These are phyloP conservation scores for Crossocerus cetratus DNA, from an alignment of 2,888 invertebrate genomes.

Conservation along the genomic window DNA sequence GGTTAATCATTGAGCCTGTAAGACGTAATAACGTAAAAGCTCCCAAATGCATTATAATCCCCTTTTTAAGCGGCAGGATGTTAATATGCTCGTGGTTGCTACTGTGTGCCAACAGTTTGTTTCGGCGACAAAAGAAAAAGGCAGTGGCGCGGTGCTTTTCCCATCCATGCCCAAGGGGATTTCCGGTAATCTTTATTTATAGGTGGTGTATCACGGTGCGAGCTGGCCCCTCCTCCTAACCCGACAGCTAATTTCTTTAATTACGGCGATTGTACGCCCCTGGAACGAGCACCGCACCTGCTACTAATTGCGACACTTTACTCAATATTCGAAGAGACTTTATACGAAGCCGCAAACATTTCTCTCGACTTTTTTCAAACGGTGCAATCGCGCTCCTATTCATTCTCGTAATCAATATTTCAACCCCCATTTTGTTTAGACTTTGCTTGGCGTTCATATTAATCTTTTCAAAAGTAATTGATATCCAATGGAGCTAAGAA, in stretches of 20 bases:
- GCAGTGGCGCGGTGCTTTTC: too few species aligned
- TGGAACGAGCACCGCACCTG: constrained; percentile 33
- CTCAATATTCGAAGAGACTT: constrained; percentile 21
- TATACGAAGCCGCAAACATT: not conserved
- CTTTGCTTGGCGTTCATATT: too few species aligned
- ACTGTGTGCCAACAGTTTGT: constrained; percentile 15
- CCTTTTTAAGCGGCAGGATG: too few species aligned
- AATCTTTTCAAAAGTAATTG: too few species aligned
- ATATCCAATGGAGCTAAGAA: too few species aligned
- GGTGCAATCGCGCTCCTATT: not conserved
- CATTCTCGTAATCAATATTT: too few species aligned
- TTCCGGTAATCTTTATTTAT: constrained; percentile 63
- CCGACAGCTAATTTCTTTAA: constrained; percentile 52
- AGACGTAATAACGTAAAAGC: too few species aligned
- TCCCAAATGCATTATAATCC: too few species aligned
- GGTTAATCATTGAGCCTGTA: too few species aligned
- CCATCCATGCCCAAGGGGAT: constrained; percentile 31
- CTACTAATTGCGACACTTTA: constrained; percentile 23
- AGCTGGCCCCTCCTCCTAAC: not conserved
- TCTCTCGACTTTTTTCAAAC: not conserved
- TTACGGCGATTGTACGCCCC: constrained; percentile 24
- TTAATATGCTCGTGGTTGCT: too few species aligned
- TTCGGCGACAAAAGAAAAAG: constrained; percentile 4
- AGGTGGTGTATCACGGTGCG: constrained; percentile 27
- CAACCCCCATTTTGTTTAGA: too few species aligned